Conservation (phyloP, 2,113 vertebrate genomes). For the Neotoma lepida region DNA sequence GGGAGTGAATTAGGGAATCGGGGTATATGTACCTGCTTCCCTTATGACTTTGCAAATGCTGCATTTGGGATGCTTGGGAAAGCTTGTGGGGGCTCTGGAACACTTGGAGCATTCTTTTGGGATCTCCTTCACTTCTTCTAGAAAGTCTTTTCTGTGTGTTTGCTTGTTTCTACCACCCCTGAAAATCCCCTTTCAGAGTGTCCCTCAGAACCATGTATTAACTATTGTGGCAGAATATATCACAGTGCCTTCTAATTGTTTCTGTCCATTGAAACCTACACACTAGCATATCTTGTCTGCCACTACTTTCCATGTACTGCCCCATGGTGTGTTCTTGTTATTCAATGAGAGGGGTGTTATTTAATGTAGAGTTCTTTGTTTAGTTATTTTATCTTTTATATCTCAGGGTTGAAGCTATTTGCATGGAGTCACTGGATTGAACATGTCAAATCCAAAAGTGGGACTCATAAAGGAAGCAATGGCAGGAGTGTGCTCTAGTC, state of each 20-base stretch:
- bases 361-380: background rate
- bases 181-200: background rate
- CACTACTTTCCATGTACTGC: background rate
- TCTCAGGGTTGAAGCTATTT: background rate
- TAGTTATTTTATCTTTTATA: background rate
- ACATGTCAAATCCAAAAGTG: background rate
- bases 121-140: background rate
- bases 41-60: background rate
- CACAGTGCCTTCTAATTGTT: background rate
- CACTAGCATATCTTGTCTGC: background rate
- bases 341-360: background rate
- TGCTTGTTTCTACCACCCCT: rapidly evolving
- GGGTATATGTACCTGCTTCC: background rate
- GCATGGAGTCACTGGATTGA: background rate
- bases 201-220: background rate
- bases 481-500: background rate
- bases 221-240: too few relatives aligned
- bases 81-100: background rate
- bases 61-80: background rate
- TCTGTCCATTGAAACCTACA: background rate
- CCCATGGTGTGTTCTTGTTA: background rate
- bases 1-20: background rate
- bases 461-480: background rate
- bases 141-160: background rate
- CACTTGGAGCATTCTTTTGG: background rate